Percentiles rank a stretch among this genome's conserved stretches.
These are phyloP conservation scores for Scaeva pyrastri DNA, from an alignment of 2,888 invertebrate species.

Conservation along the genomic window DNA sequence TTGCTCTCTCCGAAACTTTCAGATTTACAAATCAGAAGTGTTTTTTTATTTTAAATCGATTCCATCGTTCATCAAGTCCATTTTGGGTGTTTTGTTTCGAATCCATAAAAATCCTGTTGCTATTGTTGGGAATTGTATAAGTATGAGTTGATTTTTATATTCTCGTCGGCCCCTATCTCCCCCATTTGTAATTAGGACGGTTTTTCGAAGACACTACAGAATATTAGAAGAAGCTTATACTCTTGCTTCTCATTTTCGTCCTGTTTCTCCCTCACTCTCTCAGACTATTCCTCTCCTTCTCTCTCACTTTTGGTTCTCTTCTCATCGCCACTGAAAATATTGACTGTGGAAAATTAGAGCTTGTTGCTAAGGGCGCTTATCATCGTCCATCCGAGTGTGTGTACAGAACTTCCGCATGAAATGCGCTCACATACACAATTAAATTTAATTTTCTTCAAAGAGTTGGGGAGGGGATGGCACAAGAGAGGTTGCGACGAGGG, in stretches of 20 bases:
- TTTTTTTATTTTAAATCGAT: slow-evolving; percentile 66
- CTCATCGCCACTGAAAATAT: neutral
- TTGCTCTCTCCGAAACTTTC: slow-evolving; percentile 5
- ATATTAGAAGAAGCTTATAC: slow-evolving; percentile 18
- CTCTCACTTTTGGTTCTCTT: neutral
- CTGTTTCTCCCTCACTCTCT: neutral
- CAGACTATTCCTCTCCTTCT: neutral
- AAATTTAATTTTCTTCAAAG: slow-evolving; percentile 60
- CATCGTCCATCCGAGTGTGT: slow-evolving; percentile 39
- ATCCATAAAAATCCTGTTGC: slow-evolving; percentile 66
- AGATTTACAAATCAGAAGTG: neutral
- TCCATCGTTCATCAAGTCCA: slow-evolving; percentile 1
- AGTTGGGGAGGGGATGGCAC: neutral
- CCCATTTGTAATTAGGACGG: slow-evolving; percentile 64
- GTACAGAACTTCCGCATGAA: slow-evolving; percentile 39
- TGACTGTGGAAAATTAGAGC: slow-evolving; percentile 62
- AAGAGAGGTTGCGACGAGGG: neutral
- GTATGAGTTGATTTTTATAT: no score
- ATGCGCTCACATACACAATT: slow-evolving; percentile 59
- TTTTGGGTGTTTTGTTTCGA: slow-evolving; percentile 6
- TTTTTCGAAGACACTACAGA: slow-evolving; percentile 51
- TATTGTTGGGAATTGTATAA: slow-evolving; percentile 32
- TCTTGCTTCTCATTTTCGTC: neutral
- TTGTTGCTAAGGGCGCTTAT: slow-evolving; percentile 74
- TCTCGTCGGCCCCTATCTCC: no score